Evolutionary conservation across 2,113 vertebrate species (phyloP), one percentile per base, ranked within the genome.

Genomic region (Noctilio leporinus): DNA sequence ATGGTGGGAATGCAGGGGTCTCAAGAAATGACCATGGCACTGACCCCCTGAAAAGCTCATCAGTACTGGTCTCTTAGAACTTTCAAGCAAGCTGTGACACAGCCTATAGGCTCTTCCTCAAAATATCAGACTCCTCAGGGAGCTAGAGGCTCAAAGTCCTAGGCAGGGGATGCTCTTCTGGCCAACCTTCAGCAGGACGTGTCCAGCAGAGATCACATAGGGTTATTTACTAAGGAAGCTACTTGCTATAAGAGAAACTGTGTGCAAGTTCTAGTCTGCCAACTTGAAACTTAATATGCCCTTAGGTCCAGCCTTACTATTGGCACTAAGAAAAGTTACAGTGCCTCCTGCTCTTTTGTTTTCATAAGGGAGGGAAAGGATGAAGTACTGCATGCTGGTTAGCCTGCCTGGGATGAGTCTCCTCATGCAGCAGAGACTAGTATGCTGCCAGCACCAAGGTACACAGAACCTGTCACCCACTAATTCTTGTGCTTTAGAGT

Each of bases 271-370:
- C 64, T 28, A 67, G 40, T 4, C 15, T 43, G 70, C 73, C 92
- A 87, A 33, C 85, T 51, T 9, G 11, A 83, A 17, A 30, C 20
- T 43, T 88, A 95, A 55, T 86, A 86, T 10, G 81, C 51, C 53
- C 16, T 11, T 11, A 0, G 16, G 45, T 91, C 69, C 40, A 91
- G 75, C 77, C 57, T 40, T 12, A 43, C 35, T 59, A 9, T 9
- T 87, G 64, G 83, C 73, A 49, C 51, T 57, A 91, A 73, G 43
- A 40, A 83, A 93, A 94, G 77, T 94, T 69, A 15, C 45, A 92
- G 75, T 16, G 57, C 49, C 69, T 67, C 26, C 72, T 65, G 22
- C 30, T 95, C 76, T 85, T 94, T 85, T 96, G 92, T 95, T 96
- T 82, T 92, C 81, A 83, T 5, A 86, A 38, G 43, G 70, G 67